Conservation (phyloP, 2,113 vertebrate species). For the Alaudala cheleensis region DNA sequence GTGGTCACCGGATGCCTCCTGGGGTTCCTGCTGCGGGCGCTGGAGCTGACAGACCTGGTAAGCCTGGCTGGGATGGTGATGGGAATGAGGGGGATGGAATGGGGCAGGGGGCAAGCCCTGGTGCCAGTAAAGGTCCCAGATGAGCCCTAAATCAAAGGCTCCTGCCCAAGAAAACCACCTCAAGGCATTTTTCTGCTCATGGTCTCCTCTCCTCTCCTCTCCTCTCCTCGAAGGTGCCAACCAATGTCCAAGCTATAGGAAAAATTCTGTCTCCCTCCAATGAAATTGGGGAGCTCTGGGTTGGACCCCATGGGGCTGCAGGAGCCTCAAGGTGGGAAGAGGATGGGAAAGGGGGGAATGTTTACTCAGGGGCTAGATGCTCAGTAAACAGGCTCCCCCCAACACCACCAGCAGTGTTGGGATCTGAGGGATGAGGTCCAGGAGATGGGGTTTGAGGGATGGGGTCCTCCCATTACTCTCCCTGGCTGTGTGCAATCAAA, state of each 20-base stretch:
- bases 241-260: not conserved
- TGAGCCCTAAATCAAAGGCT: not conserved
- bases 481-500: not conserved
- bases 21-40: constrained; percentile 80
- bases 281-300: not conserved
- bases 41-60: constrained; percentile 84
- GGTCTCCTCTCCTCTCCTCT: no score
- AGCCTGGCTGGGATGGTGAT: not conserved
- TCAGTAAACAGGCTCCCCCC: not conserved
- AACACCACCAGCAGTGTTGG: fast-evolving
- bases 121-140: not conserved
- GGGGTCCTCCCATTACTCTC: not conserved
- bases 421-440: not conserved
- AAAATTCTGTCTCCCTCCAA: not conserved
- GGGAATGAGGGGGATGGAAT: not conserved
- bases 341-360: not conserved
- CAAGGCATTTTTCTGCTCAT: not conserved
- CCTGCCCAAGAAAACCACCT: not conserved
- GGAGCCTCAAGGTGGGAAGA: not conserved
- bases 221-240: not conserved
- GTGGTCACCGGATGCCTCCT: constrained; percentile 81
- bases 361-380: not conserved
- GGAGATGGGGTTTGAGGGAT: not conserved
- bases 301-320: not conserved
- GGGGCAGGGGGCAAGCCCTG: fast-evolving